Base-by-base conservation (phyloP, 1,140 invertebrate genomes). In the Rhizoglyphus robini region DNA sequence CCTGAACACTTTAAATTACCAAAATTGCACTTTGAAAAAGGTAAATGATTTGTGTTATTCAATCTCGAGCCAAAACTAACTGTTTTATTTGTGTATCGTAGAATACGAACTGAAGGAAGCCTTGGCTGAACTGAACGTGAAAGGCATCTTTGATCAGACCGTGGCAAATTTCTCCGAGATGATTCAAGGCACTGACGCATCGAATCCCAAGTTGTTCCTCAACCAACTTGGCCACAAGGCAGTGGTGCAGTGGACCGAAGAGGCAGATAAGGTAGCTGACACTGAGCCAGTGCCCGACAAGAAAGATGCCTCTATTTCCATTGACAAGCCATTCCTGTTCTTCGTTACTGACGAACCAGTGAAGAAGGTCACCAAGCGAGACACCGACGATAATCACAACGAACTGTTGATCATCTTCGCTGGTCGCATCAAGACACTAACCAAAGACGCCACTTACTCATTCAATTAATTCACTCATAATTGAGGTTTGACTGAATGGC, bases 31-130 rank as follows among this genome's bases (percentile, higher is more conserved):
- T 54, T 54, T 54, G 51, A 54, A 23, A 54, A 54, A 54, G 51
- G 51, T 54, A 54, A 54, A 11, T 32, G 8, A 54, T 8, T 41
- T 8, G 8, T 41, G 36, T 41, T 41, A 11, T 41, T 41, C 18
- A 41, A 11, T 41, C 8, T n/a, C n/a, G n/a, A n/a, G n/a, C n/a
- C n/a, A n/a, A n/a, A 46, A 46, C 15, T 15, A 46, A 46, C 41
- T 46, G 23, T 15, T 46, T 15, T 15, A 46, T 15, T 15, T 23
- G 15, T 46, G 23, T 46, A 15, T 15, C 23, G 8, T 32, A 54
- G 51, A 54, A 8, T 54, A 54, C 51, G 51, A 54, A 54, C 20
- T 54, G 51, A 54, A 54, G 51, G 51, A 54, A 25, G 51, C 51
- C 8, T 32, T 54, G 15, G 15, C 8, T 32, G 51, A 54, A 32